Base-by-base conservation (phyloP, 2,888 invertebrate species). In the Allacma fusca region DNA sequence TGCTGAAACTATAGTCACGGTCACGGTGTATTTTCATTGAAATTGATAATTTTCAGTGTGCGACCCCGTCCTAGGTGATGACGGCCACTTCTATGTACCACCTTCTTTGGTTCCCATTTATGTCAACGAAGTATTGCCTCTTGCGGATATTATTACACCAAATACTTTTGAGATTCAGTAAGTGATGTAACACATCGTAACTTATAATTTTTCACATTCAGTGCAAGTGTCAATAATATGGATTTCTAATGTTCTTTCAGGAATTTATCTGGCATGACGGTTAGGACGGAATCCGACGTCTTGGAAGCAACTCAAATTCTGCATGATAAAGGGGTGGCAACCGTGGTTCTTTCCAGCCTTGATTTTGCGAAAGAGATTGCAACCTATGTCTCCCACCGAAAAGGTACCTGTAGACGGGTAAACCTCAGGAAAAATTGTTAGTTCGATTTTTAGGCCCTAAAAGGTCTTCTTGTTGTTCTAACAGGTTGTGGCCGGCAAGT, bases 1-100 rank as follows among this genome's bases (percentile, higher is more conserved):
- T n/a, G n/a, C n/a, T n/a, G n/a, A n/a, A n/a, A n/a, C n/a, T n/a
- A n/a, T n/a, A n/a, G n/a, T n/a, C n/a, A n/a, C n/a, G n/a, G n/a
- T n/a, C n/a, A n/a, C n/a, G n/a, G n/a, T n/a, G n/a, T n/a, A n/a
- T n/a, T n/a, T n/a, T n/a, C n/a, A n/a, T 29, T 68, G 57, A 44
- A 29, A 34, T 50, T 57, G 23, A 19, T 72, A 9, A 9, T 13
- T 87, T 88, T 19, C n/a, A 97, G 98, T 98, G 24, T 99, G 98
- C 86, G 98, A 99, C 89, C 98, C 98, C 75, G 98, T 99, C 0
- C 93, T 99, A 94, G 99, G 99, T 1, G 99, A 99, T 86, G 92
- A 97, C 88, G 98, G 96, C 0, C 87, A 91, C 86, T 93, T 98
- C 93, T 99, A 99, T 87, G 97, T 98, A 16, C 97, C 97, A 0